Conservation (phyloP, 2,113 vertebrate species). For the Pica pica region DNA sequence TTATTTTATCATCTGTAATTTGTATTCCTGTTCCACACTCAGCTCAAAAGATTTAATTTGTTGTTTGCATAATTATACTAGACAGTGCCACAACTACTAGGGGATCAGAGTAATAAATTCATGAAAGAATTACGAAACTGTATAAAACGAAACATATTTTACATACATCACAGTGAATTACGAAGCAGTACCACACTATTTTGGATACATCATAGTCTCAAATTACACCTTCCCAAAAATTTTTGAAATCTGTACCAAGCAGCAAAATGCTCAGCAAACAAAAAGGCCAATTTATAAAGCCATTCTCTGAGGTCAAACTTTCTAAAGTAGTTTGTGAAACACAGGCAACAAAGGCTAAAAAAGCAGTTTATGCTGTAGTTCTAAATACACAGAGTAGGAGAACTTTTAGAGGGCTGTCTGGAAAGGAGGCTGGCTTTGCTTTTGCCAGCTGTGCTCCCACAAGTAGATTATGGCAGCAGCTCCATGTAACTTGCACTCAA, state of each 20-base stretch:
- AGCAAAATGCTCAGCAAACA: not conserved
- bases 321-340: not conserved
- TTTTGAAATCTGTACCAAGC: not conserved
- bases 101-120: not conserved
- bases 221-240: not conserved
- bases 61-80: conserved; percentile 18
- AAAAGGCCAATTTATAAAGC: not conserved
- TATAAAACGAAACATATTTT: not conserved
- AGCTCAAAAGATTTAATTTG: not conserved
- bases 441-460: not conserved
- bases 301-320: not conserved
- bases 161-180: not conserved
- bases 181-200: not conserved
- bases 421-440: not conserved
- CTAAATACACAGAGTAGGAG: not conserved
- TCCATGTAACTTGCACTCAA: not conserved
- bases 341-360: not conserved
- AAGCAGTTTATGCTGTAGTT: not conserved
- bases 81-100: not conserved
- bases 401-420: not conserved
- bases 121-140: not conserved
- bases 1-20: not conserved
- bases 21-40: not conserved
- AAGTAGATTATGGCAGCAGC: not conserved
- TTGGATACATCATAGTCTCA: not conserved